Conservation (phyloP, 1,140 invertebrate species). For the Eumaeus atala region DNA sequence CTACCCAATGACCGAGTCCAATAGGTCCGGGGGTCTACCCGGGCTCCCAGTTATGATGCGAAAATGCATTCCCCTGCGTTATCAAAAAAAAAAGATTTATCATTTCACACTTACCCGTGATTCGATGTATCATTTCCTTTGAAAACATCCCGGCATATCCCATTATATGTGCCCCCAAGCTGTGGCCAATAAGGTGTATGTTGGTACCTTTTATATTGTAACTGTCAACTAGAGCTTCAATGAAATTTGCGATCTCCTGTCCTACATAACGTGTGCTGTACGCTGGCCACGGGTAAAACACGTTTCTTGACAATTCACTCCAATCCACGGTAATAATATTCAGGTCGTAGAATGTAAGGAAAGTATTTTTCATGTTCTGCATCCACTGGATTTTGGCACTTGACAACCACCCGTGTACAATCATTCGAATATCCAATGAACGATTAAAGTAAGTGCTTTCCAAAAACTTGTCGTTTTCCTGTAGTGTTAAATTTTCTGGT, state of each 20-base stretch:
- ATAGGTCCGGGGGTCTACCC: too few relatives aligned
- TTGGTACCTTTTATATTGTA: conserved; percentile 70
- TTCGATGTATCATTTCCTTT: conserved; percentile 73
- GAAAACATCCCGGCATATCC: conserved; percentile 84
- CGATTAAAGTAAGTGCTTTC: conserved; percentile 70
- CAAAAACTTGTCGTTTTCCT: conserved; percentile 27
- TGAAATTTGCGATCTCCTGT: conserved; percentile 75
- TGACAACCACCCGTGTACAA: conserved; percentile 86
- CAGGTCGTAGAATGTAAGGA: conserved; percentile 72
- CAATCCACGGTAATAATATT: conserved; percentile 84
- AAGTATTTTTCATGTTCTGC: conserved; percentile 66
- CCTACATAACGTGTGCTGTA: conserved; percentile 79
- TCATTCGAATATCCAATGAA: conserved; percentile 76
- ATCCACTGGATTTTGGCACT: conserved; percentile 61
- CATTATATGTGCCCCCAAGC: conserved; percentile 91
- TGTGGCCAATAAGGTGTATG: conserved; percentile 86
- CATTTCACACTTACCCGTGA: conserved; percentile 72
- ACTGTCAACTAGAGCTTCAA: conserved; percentile 75
- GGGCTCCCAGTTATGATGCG: too few relatives aligned
- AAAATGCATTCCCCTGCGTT: too few relatives aligned
- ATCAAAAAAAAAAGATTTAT: too few relatives aligned
- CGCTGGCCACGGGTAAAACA: conserved; percentile 79
- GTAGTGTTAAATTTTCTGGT: conserved; percentile 35
- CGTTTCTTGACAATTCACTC: conserved; percentile 77
- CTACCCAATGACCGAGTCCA: too few relatives aligned